These are phyloP conservation scores for Drosophila yooni DNA, from an alignment of 2,888 invertebrate genomes.

Conservation along the genomic window DNA sequence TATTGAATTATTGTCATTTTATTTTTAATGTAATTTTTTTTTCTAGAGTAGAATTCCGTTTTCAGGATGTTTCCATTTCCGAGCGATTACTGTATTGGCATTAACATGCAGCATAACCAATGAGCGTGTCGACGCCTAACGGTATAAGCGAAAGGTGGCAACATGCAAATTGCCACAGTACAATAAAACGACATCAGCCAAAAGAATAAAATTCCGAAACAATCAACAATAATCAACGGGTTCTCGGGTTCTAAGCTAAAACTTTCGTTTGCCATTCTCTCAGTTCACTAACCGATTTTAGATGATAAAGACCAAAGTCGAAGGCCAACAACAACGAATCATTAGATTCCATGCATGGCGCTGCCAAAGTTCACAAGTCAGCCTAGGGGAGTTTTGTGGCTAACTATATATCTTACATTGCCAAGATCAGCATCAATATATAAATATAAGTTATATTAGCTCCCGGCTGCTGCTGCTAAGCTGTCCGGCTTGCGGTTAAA, in stretches of 20 bases:
- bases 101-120: constrained; percentile 37
- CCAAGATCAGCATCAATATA: constrained; percentile 24
- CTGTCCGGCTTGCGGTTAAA: constrained; percentile 47
- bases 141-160: constrained; percentile 77
- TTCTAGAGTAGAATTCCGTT: neutral
- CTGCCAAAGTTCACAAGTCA: constrained; percentile 35
- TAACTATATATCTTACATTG: constrained; percentile 4
- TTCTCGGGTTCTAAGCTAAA: constrained; percentile 29
- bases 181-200: constrained; percentile 29
- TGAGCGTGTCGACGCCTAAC: constrained; percentile 48
- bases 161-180: constrained; percentile 69
- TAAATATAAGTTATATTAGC: neutral
- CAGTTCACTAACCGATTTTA: constrained; percentile 78
- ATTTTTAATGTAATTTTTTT: too few species aligned
- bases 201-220: constrained; percentile 32
- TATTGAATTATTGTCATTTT: neutral
- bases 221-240: constrained; percentile 47
- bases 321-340: constrained; percentile 6
- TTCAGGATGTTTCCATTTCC: neutral
- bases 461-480: constrained; percentile 9
- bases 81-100: constrained; percentile 1
- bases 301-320: constrained; percentile 44
- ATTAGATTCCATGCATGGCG: constrained; percentile 18
- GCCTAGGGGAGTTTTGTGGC: constrained; percentile 27
- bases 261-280: constrained; percentile 58